Base-by-base conservation (phyloP, 2,797 vertebrate species). In the Chaetophractus vellerosus region DNA sequence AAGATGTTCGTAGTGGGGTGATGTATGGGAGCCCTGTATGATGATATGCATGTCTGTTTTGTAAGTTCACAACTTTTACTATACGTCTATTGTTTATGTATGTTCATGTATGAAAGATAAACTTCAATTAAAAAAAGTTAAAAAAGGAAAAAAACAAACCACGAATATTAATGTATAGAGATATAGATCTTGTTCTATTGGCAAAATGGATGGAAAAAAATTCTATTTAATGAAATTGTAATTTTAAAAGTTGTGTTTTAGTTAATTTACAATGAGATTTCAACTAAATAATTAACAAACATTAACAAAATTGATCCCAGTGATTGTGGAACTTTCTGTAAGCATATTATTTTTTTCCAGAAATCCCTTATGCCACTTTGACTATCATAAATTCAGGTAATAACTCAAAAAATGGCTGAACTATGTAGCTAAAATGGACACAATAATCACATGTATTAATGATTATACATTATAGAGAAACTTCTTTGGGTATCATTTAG, bases 181-280 rank as follows among this genome's bases (percentile, higher is more conserved):
- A 45, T 45, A 45, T 45, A 45, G 7, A 9, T 45, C 45, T 45
- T 45, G 45, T 45, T 45, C 10, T 45, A 41, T 59, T 69, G 24
- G 9, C n/a, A 95, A 94, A 82, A 68, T 41, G 10, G 18, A 59
- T 24, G 1, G 33, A 14, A 48, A 75, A 45, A 50, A 14, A 52
- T 36, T 64, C 12, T 72, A 19, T 57, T 48, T 69, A 33, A 52
- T 88, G 21, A 57, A 94, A 74, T 90, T 83, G 14, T 64, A 69
- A 52, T 69, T 91, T 36, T 31, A 66, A 63, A 94, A 87, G 16
- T 57, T 89, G 0, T 76, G 18, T 33, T 88, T 96, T 33, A n/a
- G 50, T 75, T 69, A 93, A 78, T 88, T 71, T 74, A 50, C 11
- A 50, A 11, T 85, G 31, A 71, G 0, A 14, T 71, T 79, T 79